phyloP scores from a whole-genome alignment of 1,140 invertebrate genomes.

The Idris sp. region DNA sequence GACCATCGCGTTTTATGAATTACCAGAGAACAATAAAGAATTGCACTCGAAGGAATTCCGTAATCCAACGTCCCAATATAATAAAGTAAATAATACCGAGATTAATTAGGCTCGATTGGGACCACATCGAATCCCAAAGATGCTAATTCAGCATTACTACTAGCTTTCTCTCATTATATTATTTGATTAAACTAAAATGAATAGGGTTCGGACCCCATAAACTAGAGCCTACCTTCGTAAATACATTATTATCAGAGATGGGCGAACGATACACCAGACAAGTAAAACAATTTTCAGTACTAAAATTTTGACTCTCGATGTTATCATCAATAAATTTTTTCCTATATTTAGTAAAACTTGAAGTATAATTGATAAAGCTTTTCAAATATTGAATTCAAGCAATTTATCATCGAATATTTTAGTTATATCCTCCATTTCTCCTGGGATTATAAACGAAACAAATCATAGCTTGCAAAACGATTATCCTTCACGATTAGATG shows the following conservation, averaged over 20 bases:
- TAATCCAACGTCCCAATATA: slow-evolving; percentile 2
- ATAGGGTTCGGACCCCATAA: slow-evolving; percentile 42
- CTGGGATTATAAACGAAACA: no score
- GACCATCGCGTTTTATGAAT: slow-evolving; percentile 17
- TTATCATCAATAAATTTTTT: no score
- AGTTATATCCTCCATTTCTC: no score
- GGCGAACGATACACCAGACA: slow-evolving; percentile 6
- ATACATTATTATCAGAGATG: slow-evolving; percentile 29
- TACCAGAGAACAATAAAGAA: slow-evolving; percentile 20
- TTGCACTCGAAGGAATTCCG: slow-evolving; percentile 30
- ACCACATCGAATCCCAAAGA: slow-evolving; percentile 45
- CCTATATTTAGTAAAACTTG: no score
- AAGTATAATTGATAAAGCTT: no score
- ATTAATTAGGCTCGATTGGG: slow-evolving; percentile 49
- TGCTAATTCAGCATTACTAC: slow-evolving; percentile 52
- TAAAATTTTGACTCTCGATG: no score
- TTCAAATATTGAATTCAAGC: no score
- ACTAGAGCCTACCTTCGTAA: slow-evolving; percentile 35
- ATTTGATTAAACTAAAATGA: slow-evolving; percentile 57
- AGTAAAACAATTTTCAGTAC: no score
- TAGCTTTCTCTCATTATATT: slow-evolving; percentile 36
- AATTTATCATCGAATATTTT: no score
- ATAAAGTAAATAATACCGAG: slow-evolving; percentile 36
- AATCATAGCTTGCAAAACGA: no score
- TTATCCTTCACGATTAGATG: no score